phyloP scores from a whole-genome alignment of 2,797 vertebrate genomes.

The Pangasius sanitwongsei region DNA sequence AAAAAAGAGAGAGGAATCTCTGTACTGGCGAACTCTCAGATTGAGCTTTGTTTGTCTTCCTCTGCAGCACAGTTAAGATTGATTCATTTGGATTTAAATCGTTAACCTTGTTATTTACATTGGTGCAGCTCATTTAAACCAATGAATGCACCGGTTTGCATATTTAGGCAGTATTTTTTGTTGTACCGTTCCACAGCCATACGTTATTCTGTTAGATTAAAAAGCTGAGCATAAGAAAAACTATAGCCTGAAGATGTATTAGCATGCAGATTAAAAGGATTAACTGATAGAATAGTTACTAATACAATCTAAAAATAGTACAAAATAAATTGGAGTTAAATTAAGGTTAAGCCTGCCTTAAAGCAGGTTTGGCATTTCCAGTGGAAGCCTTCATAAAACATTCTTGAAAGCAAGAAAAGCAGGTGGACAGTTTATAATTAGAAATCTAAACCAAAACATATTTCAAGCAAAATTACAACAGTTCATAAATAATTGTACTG shows the following conservation, averaged over 20 bases:
- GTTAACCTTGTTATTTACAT: neutral
- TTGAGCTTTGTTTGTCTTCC: neutral
- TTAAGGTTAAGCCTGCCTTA: conserved; percentile 22
- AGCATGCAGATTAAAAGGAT: neutral
- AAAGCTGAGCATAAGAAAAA: neutral
- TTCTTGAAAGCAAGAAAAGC: neutral
- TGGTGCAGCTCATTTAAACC: neutral
- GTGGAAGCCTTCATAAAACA: neutral
- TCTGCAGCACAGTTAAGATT: neutral
- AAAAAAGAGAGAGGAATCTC: neutral
- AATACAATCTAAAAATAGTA: conserved; percentile 3
- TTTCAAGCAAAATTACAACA: neutral
- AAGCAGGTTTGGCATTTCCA: neutral
- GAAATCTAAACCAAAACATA: neutral
- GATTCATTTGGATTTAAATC: too few species aligned
- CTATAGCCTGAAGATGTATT: neutral
- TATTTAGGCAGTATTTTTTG: neutral
- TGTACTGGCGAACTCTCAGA: neutral
- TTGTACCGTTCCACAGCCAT: neutral
- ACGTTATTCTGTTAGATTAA: neutral
- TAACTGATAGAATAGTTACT: neutral
- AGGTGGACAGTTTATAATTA: neutral
- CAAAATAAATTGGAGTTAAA: neutral
- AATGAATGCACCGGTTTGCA: neutral
- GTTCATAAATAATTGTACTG: neutral